Base-by-base conservation (phyloP, 2,113 vertebrate species). In the Oreochromis spilurus region DNA sequence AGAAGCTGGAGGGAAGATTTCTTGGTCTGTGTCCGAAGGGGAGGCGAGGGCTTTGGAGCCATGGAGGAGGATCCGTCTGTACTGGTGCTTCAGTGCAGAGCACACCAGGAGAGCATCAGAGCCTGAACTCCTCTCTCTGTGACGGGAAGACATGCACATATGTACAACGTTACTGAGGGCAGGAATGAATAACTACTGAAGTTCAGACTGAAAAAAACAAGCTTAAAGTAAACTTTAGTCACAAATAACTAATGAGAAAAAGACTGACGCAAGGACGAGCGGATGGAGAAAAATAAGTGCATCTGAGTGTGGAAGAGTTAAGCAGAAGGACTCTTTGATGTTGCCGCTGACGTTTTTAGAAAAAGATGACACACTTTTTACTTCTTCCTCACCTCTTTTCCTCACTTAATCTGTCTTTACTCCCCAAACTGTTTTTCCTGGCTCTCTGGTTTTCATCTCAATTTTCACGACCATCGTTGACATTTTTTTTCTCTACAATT, bases 61-160 rank as follows among this genome's bases (percentile, higher is more conserved):
- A 4, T 90, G 84, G 53, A 94, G 93, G 84, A 99, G 91, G 84
- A 97, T 88, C 82, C 36, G 82, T 87, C 98, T 96, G 89, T 98
- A 98, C 31, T 91, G 92, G 92, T 89, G 97, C 92, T 97, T 98
- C 94, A 99, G 95, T 43, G 98, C 97, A 13, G 98, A 99, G 86
- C 98, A 99, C 9, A 95, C 96, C 88, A 98, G 92, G 26, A 99
- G 11, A 29, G 95, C 95, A 77, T 95, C 85, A 52, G 94, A 95
- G 78, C 95, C 87, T 8, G 88, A 95, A 79, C 84, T 24, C 3
- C 95, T 83, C 85, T 96, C 96, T 91, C 98, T 98, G 87, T 3
- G 5, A 54, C 3, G 9, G 34, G 19, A 34, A 80, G 4, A 87
- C 43, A 90, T 2, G 67, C 10, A 86, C 4, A 82, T 6, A 16